Evolutionary conservation across 2,113 vertebrate species (phyloP), one percentile per base, ranked within the genome.

Genomic region (Myotis lucifugus): DNA sequence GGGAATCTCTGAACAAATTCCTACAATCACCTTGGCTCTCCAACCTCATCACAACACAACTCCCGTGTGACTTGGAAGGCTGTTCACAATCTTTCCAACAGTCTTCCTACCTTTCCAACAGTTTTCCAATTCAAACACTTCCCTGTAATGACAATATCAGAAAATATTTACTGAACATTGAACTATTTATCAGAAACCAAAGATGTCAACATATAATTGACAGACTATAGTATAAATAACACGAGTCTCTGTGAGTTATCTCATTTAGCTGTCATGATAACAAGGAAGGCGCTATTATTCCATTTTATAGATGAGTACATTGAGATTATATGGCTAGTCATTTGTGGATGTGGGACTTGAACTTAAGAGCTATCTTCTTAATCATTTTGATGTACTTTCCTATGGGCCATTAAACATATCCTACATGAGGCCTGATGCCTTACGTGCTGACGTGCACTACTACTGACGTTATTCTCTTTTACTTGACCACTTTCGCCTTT

Each of bases 61-160:
- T 85, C 27, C 18, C n/a, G 11, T 29, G 70, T 90, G 67, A 85
- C 29, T 85, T 85, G 42, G 59, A 92, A 69, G 83, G 32, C 56
- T 66, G 15, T 56, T 82, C 21, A 50, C 8, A 61, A n/a, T 40
- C 18, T 81, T 81, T 67, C 29, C 37, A 52, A 76, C 3, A 64
- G 6, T 42, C 78, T 94, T 95, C 52, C 59, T 27, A 76, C 1
- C 25, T 90, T 82, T 82, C 11, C 15, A 46, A 84, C 2, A 29
- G 3, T 48, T 93, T 93, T 84, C 72, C 34, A 69, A n/a, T 74
- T 87, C 40, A 90, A 96, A 94, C 12, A n/a, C 17, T 73, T 17
- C 29, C 59, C 78, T 85, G 69, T 5, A 88, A 37, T 12, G 5
- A 78, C 42, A 70, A 82, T 2, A 23, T 61, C 32, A 74, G 82